These are phyloP conservation scores for Porites australiensis DNA, from an alignment of 64 coral and sea anemone genomes.

Conservation along the genomic window DNA sequence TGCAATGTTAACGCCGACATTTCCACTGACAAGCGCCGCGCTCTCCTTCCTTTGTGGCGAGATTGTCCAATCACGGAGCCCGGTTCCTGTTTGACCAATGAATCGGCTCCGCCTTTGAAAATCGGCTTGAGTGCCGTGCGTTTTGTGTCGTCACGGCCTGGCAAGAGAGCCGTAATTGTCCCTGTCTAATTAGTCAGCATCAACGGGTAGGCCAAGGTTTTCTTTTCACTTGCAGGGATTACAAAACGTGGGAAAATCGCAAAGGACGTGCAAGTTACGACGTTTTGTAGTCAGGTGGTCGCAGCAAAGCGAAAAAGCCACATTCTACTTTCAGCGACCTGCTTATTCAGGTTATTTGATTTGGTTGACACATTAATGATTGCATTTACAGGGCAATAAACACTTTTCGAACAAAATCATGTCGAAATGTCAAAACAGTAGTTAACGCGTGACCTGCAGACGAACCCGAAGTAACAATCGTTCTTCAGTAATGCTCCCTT, in stretches of 20 bases:
- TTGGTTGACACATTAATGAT: background rate
- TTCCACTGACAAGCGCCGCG: conserved; percentile 36
- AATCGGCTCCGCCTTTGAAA: background rate
- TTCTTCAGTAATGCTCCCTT: background rate
- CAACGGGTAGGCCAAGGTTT: background rate
- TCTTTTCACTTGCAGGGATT: background rate
- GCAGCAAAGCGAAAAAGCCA: background rate
- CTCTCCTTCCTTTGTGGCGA: conserved; percentile 36
- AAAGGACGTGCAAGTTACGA: background rate
- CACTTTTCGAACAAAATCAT: background rate
- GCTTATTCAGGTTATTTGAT: background rate
- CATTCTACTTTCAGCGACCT: background rate
- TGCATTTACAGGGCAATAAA: conserved; percentile 14
- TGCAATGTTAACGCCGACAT: conserved; percentile 27
- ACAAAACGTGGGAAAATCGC: conserved; percentile 18
- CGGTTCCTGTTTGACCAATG: conserved; percentile 32
- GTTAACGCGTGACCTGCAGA: background rate
- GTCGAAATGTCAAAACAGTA: background rate
- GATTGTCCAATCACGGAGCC: conserved; percentile 6
- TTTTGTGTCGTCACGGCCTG: conserved; percentile 2
- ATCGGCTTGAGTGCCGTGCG: background rate
- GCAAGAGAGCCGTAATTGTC: background rate
- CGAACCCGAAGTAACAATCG: too few relatives aligned
- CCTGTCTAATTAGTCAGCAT: conserved; percentile 34
- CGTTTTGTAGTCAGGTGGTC: background rate